These are phyloP conservation scores for Synanthedon formicaeformis DNA, from an alignment of 2,888 invertebrate genomes.

Conservation along the genomic window DNA sequence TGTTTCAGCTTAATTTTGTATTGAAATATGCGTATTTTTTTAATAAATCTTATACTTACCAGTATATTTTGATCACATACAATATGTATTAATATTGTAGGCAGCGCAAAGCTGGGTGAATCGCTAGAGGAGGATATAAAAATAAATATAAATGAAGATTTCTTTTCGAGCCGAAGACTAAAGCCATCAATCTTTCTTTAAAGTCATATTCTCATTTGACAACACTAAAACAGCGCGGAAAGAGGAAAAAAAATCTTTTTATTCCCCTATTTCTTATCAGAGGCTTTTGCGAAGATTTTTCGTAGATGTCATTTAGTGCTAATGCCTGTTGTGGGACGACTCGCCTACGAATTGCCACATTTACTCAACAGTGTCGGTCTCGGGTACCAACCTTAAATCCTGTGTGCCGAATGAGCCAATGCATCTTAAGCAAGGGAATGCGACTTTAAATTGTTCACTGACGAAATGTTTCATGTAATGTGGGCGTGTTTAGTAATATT, in stretches of 20 bases:
- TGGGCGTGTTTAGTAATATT: background rate
- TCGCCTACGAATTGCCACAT: conserved; percentile 63
- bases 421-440: conserved; percentile 62
- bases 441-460: conserved; percentile 42
- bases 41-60: no score
- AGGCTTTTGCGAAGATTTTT: conserved; percentile 49
- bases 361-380: conserved; percentile 39
- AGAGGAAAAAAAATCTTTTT: conserved; percentile 40
- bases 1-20: no score
- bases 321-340: conserved; percentile 59
- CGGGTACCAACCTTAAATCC: conserved; percentile 52
- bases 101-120: no score
- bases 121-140: no score
- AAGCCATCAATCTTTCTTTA: background rate
- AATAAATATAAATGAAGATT: no score
- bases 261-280: conserved; percentile 51
- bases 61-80: no score
- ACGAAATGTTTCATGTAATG: conserved; percentile 20
- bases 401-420: conserved; percentile 61
- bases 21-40: no score
- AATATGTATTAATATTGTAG: no score
- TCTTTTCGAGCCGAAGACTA: no score
- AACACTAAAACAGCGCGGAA: conserved; percentile 29
- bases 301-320: conserved; percentile 67
- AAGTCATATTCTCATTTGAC: conserved; percentile 11